phyloP scores from a whole-genome alignment of 1,140 invertebrate genomes.

The Brachionus calyciflorus region DNA sequence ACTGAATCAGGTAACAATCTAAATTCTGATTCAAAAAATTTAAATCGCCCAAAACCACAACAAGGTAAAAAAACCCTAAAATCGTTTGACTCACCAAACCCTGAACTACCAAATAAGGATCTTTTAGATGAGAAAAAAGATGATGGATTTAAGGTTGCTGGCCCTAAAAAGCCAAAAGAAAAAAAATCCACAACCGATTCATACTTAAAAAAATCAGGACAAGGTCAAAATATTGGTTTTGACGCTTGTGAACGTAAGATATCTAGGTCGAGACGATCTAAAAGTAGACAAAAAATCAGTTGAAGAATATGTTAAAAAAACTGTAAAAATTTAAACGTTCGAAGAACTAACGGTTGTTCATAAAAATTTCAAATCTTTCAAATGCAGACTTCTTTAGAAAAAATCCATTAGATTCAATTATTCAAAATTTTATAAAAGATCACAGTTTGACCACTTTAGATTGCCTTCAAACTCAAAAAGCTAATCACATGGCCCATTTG shows the following conservation, averaged over 20 bases:
- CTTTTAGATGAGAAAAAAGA: not conserved
- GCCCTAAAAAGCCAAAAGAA: not conserved
- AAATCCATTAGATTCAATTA: not conserved
- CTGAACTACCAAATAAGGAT: not conserved
- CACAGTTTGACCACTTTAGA: not conserved
- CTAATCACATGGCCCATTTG: too few species aligned
- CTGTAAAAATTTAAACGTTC: not conserved
- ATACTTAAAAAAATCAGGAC: too few species aligned
- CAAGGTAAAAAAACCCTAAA: not conserved
- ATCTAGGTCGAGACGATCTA: not conserved
- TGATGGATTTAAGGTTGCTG: not conserved
- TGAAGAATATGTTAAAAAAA: not conserved
- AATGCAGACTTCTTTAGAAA: not conserved
- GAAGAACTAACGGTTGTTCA: not conserved
- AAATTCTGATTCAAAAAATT: too few species aligned
- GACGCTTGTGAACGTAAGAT: not conserved
- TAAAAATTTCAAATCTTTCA: too few species aligned
- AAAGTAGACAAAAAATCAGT: not conserved
- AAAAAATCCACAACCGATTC: too few species aligned
- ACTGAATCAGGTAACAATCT: too few species aligned
- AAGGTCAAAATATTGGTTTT: too few species aligned
- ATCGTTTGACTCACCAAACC: not conserved
- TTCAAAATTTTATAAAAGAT: not conserved
- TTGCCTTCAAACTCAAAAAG: not conserved
- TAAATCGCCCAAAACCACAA: too few species aligned